phyloP scores from a whole-genome alignment of 1,140 invertebrate genomes.

The Macrocentrus cingulum region DNA sequence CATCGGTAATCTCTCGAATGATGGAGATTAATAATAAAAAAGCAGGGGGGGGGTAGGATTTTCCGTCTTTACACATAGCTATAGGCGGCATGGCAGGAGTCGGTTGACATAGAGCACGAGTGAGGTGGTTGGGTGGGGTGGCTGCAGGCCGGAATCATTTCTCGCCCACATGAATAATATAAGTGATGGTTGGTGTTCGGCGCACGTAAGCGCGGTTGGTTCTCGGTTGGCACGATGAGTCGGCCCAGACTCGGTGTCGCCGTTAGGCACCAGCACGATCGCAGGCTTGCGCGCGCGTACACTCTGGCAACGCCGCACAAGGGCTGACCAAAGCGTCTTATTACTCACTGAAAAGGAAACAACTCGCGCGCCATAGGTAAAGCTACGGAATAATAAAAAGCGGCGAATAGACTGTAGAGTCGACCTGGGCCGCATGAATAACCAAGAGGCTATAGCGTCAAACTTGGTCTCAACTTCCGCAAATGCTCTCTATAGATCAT shows the following conservation, averaged over 20 bases:
- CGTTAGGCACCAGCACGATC: slow-evolving; percentile 6
- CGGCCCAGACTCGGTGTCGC: slow-evolving; percentile 26
- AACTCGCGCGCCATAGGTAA: not conserved
- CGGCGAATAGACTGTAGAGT: not conserved
- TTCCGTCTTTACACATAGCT: no score
- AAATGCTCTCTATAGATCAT: not conserved
- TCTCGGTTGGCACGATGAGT: not conserved
- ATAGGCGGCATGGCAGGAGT: not conserved
- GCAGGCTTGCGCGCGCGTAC: not conserved
- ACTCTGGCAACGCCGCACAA: not conserved
- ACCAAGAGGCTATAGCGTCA: not conserved
- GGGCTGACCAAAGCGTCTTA: slow-evolving; percentile 10
- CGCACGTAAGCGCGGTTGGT: not conserved
- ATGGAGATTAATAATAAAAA: not conserved
- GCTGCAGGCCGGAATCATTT: slow-evolving; percentile 45
- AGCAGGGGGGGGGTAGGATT: not conserved
- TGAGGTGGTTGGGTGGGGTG: no score
- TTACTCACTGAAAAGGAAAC: slow-evolving; percentile 15
- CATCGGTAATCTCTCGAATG: no score
- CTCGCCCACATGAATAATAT: slow-evolving; percentile 46
- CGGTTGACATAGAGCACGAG: slow-evolving; percentile 3
- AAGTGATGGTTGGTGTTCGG: slow-evolving; percentile 39
- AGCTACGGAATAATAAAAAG: slow-evolving; percentile 6
- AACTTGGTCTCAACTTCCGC: no score
- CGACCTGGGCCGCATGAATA: no score